phyloP scores from a whole-genome alignment of 2,797 vertebrate species.

The Babyrousa celebensis region DNA sequence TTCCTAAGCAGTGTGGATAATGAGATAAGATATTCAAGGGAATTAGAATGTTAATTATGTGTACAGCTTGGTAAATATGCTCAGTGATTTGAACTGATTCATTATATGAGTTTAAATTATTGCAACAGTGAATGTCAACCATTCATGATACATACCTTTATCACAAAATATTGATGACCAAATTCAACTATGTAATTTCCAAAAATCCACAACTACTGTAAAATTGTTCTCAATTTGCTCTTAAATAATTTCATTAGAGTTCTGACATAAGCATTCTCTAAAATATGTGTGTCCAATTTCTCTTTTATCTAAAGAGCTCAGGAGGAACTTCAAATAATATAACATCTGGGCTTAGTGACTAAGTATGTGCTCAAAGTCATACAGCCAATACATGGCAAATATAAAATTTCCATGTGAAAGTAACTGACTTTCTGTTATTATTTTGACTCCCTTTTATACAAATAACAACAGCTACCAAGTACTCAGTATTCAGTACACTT shows the following conservation, averaged over 20 bases:
- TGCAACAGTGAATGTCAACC: slow-evolving; percentile 82
- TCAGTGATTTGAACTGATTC: slow-evolving; percentile 83
- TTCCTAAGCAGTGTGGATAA: slow-evolving; percentile 80
- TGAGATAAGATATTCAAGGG: slow-evolving; percentile 82
- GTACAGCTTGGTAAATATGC: slow-evolving; percentile 79
- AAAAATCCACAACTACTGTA: slow-evolving; percentile 62
- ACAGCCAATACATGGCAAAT: background rate
- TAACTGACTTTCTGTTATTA: background rate
- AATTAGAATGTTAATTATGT: slow-evolving; percentile 87
- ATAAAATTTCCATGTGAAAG: slow-evolving; percentile 44
- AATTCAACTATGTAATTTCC: slow-evolving; percentile 54
- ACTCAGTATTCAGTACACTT: background rate
- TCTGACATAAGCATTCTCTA: background rate
- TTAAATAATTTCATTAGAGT: slow-evolving; percentile 51
- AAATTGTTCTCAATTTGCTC: slow-evolving; percentile 63
- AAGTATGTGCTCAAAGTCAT: background rate
- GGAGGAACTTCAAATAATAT: background rate
- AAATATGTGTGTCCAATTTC: background rate
- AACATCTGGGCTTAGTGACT: slow-evolving; percentile 29
- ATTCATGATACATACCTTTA: slow-evolving; percentile 80
- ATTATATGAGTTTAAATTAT: slow-evolving; percentile 84
- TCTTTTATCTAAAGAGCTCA: slow-evolving; percentile 34
- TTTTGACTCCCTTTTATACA: slow-evolving; percentile 7
- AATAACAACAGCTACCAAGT: background rate
- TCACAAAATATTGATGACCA: slow-evolving; percentile 76